Evolutionary conservation across 1,140 invertebrate genomes (phyloP), one percentile per base, ranked within the genome.

Genomic region (Drosophila arawakana): DNA sequence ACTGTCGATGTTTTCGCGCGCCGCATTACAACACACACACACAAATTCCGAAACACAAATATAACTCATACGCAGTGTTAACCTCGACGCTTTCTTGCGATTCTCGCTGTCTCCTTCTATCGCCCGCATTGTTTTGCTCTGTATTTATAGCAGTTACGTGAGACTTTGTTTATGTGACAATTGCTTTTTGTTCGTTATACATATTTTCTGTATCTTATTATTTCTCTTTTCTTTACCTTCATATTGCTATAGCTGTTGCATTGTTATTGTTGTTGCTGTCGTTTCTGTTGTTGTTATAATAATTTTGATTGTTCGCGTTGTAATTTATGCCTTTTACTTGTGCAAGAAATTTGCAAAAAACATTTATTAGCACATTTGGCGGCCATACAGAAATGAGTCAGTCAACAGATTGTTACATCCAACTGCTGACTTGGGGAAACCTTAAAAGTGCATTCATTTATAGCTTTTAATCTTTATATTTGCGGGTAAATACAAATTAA

Each of bases 21-120:
- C 81, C 81, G 76, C 83, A 82, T 88, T 88, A 88, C 80, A 86
- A 80, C 75, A 81, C 50, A 60, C 25, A 25, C 25, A 4, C 25
- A 30, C 25, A 30, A 4, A 30, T 6, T 5, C 25, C 25, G 25
- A 30, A 30, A 71, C 43, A 68, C 54, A 61, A 61, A 88, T 80
- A 88, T 88, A 89, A 88, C 83, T 89, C 83, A 88, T 88, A 88
- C 83, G 83, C 84, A 83, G 86, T 65, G 83, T 83, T 89, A 83
- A 80, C 83, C 83, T 83, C 78, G 58, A 4, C 79, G 63, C 72
- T 86, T 79, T 70, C 66, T 69, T 69, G 46, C 72, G 30, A 46
- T 59, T 44, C 57, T 59, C 54, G 3, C 25, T 34, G 6, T 6
- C 18, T 47, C 15, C 7, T 7, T 34, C 8, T 57, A 18, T 57